Percentiles rank a stretch among this genome's conserved stretches.
Conservation (phyloP, 2,113 vertebrate species). For the Crotalus horridus region DNA sequence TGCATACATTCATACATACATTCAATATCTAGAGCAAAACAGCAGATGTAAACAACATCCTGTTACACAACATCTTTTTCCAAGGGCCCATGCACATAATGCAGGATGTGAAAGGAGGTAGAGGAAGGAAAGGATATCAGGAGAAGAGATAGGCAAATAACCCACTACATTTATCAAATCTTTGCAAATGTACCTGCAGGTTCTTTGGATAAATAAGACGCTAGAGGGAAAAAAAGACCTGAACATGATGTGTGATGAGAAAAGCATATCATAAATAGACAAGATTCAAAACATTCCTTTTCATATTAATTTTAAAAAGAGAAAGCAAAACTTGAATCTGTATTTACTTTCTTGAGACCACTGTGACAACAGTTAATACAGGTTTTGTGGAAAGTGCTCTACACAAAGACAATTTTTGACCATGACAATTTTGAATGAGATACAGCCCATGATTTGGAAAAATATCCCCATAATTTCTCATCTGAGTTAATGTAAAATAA, state of each 20-base stretch:
- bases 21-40: conserved; percentile 15
- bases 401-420: neutral
- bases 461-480: neutral
- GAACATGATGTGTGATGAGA: neutral
- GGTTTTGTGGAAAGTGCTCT: neutral
- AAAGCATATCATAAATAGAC: no score
- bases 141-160: neutral
- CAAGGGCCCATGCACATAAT: conserved; percentile 15
- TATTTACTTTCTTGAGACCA: neutral
- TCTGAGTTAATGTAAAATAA: neutral
- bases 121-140: neutral
- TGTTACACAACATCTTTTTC: neutral
- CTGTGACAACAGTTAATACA: neutral
- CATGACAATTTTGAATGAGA: neutral
- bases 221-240: neutral
- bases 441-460: neutral
- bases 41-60: conserved; percentile 25
- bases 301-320: neutral
- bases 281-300: neutral
- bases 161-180: neutral
- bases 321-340: neutral
- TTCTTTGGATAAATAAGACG: neutral
- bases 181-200: neutral
- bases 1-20: neutral
- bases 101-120: neutral